Base-by-base conservation (phyloP, 2,888 invertebrate genomes). In the Loripinus fragilis region DNA sequence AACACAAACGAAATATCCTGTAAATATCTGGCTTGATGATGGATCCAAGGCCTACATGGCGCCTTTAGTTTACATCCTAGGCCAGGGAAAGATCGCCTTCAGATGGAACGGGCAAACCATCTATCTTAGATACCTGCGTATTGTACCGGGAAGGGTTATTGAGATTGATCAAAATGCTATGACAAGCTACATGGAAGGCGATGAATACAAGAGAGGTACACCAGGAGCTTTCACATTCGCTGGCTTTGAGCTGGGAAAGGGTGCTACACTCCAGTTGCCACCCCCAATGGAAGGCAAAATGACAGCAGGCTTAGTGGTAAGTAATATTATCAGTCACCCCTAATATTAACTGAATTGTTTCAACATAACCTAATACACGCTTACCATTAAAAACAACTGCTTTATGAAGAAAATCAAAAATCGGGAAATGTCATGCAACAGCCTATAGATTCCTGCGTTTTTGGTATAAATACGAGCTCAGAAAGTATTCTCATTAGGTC, bases 101-200 rank as follows among this genome's bases (percentile, higher is more conserved):
- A 81, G 81, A 48, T 90, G 89, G 89, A 81, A 88, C 72, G 88
- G 89, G 23, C 89, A 89, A 74, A 81, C 89, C 35, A 83, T 90
- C 20, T 88, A 87, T 38, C 87, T 89, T 0, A 76, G 84, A 10
- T 88, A 89, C 55, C 66, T 90, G 71, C 85, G 90, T 38, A 89
- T 90, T 42, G 86, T 89, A 0, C 89, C 90, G 1, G 89, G 88
- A 10, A 67, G 89, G 28, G 81, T 83, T 7, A 86, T 88, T 30
- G 74, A 55, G 65, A 85, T 90, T n/a, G 85, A 89, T 15, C 72
- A 55, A 28, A 67, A 75, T 17, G 90, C 90, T 0, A 85, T 85
- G 71, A 89, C 89, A 60, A 89, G 89, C 60, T 79, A 71, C 45
- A 64, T 84, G 2, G 67, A 74, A 7, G 81, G 83, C 50, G 89